phyloP scores from a whole-genome alignment of 2,797 vertebrate genomes.

The Melanogrammus aeglefinus region DNA sequence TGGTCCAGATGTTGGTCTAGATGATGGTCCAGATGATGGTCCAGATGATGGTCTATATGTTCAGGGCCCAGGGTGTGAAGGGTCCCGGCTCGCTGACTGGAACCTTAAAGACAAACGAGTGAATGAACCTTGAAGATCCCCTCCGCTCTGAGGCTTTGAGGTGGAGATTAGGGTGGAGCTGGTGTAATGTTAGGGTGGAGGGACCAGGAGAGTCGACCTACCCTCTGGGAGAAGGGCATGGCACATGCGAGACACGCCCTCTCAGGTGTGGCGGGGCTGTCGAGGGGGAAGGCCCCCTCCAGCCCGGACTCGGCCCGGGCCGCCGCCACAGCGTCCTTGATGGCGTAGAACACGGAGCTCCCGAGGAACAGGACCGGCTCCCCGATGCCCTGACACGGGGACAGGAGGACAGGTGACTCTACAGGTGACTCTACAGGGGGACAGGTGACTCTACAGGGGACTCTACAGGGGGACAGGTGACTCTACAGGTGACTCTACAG shows the following conservation, averaged over 20 bases:
- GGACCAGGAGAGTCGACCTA: conserved; percentile 36
- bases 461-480: not conserved
- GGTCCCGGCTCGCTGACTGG: conserved; percentile 53
- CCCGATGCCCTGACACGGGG: conserved; percentile 77
- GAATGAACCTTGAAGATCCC: not conserved
- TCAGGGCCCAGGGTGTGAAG: conserved; percentile 64
- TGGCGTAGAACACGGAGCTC: conserved; percentile 84
- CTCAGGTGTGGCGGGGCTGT: conserved; percentile 84
- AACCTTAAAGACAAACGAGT: conserved; percentile 49
- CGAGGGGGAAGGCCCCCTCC: conserved; percentile 64
- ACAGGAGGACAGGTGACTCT: not conserved
- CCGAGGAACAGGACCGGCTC: conserved; percentile 84
- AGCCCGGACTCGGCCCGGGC: conserved; percentile 74
- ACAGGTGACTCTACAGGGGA: not conserved
- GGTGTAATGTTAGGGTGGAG: not conserved
- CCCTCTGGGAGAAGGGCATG: conserved; percentile 82
- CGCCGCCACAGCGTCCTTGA: conserved; percentile 77
- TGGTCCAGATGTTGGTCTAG: no score
- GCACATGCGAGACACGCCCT: conserved; percentile 76
- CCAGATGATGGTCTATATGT: conserved; percentile 46
- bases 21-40: no score
- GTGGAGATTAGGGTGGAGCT: not conserved
- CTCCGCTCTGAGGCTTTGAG: not conserved
- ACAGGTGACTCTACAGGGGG: no score
- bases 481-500: not conserved